Conservation (phyloP, 2,797 vertebrate genomes). For the Dendrocincla fuliginosa region DNA sequence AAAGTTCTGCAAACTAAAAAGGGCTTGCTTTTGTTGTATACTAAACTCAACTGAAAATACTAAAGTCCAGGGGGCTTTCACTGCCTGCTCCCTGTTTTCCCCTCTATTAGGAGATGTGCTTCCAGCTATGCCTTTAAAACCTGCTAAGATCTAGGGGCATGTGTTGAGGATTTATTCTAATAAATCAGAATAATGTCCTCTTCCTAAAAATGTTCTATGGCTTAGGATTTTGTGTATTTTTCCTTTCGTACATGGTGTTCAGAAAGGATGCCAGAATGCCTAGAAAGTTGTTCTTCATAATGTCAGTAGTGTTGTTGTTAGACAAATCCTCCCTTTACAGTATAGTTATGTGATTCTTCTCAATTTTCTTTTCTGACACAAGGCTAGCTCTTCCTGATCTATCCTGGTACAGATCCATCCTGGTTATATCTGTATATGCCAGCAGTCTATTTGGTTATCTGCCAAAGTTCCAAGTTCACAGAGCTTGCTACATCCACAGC, state of each 20-base stretch:
- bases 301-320: neutral
- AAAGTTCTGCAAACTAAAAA: neutral
- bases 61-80: neutral
- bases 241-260: neutral
- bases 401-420: neutral
- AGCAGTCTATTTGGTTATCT: neutral
- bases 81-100: neutral
- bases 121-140: neutral
- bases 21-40: neutral
- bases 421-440: neutral
- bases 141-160: accelerated
- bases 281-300: neutral
- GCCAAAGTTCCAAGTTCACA: neutral
- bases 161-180: neutral
- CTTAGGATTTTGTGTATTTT: neutral
- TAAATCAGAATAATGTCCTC: neutral
- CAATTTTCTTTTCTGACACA: neutral
- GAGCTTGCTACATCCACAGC: neutral
- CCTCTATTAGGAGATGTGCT: neutral
- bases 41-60: neutral
- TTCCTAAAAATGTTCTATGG: neutral
- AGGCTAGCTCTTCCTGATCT: neutral
- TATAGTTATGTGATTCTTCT: neutral
- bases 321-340: neutral
- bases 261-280: neutral